Evolutionary conservation across 2,797 vertebrate genomes (phyloP).

Genomic region (Masticophis lateralis): DNA sequence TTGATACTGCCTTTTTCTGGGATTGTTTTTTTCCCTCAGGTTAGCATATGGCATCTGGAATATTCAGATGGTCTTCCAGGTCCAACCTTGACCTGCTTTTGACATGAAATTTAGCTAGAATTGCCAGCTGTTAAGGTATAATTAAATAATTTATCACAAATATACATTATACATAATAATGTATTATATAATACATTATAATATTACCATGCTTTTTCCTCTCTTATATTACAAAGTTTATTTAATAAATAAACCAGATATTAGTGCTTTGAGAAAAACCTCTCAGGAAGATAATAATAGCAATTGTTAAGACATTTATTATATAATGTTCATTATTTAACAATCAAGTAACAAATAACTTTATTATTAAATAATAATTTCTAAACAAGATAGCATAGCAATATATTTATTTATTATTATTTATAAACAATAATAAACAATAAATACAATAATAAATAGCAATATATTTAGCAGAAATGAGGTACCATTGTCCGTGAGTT

Average conservation of each 20-base stretch:
- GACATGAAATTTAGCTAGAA: neutral
- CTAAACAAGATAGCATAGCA: neutral
- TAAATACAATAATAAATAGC: too few species aligned
- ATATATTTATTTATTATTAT: neutral
- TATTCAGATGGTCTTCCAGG: neutral
- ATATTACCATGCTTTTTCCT: neutral
- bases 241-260: neutral
- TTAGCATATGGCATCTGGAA: neutral
- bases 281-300: neutral
- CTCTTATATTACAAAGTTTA: neutral
- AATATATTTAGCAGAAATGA: neutral
- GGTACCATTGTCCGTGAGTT: constrained; percentile 98
- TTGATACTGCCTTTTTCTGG: neutral
- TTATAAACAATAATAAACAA: too few species aligned
- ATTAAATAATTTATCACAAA: neutral
- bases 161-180: too few species aligned
- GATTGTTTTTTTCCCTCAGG: neutral
- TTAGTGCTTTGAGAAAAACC: neutral
- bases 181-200: too few species aligned
- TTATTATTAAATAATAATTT: neutral
- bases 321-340: neutral
- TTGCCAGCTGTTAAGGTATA: neutral
- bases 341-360: neutral
- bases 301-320: neutral
- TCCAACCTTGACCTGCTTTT: neutral